Evolutionary conservation across 2,888 invertebrate genomes (phyloP).

Genomic region (Polymixis lichenea): DNA sequence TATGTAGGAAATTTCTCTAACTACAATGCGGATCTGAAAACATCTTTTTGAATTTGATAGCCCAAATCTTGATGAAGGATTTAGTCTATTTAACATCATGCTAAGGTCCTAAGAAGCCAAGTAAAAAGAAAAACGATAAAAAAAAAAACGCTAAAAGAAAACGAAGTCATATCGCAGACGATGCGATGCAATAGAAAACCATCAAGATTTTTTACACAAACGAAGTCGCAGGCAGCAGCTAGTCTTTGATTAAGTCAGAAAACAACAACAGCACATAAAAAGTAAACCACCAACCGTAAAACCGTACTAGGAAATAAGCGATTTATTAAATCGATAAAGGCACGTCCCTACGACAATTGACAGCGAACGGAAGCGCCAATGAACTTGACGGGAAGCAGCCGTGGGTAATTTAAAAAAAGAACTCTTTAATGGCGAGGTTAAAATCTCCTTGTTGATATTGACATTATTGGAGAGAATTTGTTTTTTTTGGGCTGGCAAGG

Average conservation of each 20-base stretch:
- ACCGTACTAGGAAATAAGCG: conserved; percentile 26
- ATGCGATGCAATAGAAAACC: too few relatives aligned
- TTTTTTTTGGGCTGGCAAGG: conserved; percentile 64
- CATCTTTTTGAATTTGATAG: too few relatives aligned
- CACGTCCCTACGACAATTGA: conserved; percentile 73
- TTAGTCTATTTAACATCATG: too few relatives aligned
- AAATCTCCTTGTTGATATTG: conserved; percentile 65
- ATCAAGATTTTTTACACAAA: too few relatives aligned
- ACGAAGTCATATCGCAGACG: too few relatives aligned
- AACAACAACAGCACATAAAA: neutral
- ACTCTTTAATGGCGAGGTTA: conserved; percentile 58
- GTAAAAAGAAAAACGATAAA: too few relatives aligned
- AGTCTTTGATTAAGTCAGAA: neutral
- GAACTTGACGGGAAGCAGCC: conserved; percentile 83
- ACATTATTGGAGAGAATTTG: conserved; percentile 59
- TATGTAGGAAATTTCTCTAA: too few relatives aligned
- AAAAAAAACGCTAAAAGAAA: too few relatives aligned
- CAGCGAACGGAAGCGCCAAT: conserved; percentile 81
- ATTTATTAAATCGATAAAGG: conserved; percentile 43
- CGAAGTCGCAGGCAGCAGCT: too few relatives aligned
- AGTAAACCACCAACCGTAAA: neutral
- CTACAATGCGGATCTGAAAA: too few relatives aligned
- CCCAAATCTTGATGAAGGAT: too few relatives aligned
- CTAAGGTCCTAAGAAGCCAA: too few relatives aligned
- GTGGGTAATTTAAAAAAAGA: conserved; percentile 76